These are phyloP conservation scores for Macaca fascicularis DNA, from an alignment of 2,113 vertebrate genomes.

Conservation along the genomic window DNA sequence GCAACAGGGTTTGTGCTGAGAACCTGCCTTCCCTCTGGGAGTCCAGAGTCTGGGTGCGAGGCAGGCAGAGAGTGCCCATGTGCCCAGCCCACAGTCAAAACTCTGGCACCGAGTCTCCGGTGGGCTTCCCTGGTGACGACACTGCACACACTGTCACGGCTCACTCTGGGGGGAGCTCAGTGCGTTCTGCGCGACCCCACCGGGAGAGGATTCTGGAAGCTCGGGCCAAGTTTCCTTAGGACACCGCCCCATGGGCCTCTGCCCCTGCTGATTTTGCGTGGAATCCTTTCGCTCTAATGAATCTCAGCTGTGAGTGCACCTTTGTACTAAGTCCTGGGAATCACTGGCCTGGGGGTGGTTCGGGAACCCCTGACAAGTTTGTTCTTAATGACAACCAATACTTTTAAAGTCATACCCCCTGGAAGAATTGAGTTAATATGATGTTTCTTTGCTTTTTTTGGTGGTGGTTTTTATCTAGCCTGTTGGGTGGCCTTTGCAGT, in stretches of 20 bases:
- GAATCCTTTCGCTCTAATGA: rapidly evolving
- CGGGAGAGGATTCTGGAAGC: background rate
- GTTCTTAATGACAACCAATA: rapidly evolving
- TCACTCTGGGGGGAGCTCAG: background rate
- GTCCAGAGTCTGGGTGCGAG: background rate
- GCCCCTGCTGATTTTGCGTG: rapidly evolving
- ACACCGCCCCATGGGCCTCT: rapidly evolving
- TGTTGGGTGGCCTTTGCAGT: background rate
- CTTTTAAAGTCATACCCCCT: background rate
- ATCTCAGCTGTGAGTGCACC: background rate
- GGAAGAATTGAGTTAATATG: too few species aligned
- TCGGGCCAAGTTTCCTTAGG: rapidly evolving
- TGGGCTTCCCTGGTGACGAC: background rate
- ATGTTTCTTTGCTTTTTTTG: background rate
- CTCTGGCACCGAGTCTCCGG: background rate
- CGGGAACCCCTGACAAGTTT: background rate
- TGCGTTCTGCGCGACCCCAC: rapidly evolving
- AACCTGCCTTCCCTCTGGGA: background rate
- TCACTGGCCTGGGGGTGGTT: too few species aligned
- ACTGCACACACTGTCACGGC: too few species aligned
- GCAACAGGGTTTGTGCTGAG: background rate
- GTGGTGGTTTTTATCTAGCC: background rate
- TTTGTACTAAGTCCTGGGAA: background rate
- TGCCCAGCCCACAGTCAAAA: background rate
- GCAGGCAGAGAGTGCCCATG: background rate